Conservation (phyloP, 2,888 invertebrate species). For the Xylota sylvarum region DNA sequence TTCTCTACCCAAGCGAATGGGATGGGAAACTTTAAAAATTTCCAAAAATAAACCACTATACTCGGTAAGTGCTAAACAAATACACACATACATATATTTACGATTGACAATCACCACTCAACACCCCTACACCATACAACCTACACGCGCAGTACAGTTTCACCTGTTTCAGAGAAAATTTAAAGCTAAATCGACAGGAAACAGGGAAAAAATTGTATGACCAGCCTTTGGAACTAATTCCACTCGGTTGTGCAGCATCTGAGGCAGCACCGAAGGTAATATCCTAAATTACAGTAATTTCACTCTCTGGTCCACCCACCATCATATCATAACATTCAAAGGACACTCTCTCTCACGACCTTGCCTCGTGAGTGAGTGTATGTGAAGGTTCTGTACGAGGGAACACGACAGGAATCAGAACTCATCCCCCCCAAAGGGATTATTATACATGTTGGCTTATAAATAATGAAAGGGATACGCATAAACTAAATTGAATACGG, state of each 20-base stretch:
- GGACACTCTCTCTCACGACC: background rate
- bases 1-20: background rate
- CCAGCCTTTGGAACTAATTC: conserved; percentile 4
- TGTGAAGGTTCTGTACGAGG: background rate
- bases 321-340: conserved; percentile 2
- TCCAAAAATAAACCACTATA: conserved; percentile 15
- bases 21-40: background rate
- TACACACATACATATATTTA: too few relatives aligned
- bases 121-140: background rate
- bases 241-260: background rate
- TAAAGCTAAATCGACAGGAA: conserved; percentile 3
- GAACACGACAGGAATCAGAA: conserved; percentile 15
- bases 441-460: conserved; percentile 16
- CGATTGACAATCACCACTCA: background rate
- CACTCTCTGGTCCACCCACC: background rate
- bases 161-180: background rate
- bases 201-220: background rate
- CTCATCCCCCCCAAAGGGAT: background rate
- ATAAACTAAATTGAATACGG: conserved; percentile 36
- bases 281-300: conserved; percentile 28
- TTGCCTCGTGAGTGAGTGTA: too few relatives aligned
- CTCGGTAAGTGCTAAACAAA: background rate
- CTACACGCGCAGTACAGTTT: background rate
- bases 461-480: conserved; percentile 38
- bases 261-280: conserved; percentile 2